phyloP scores from a whole-genome alignment of 2,113 vertebrate species.

The Catharus bicknelli region DNA sequence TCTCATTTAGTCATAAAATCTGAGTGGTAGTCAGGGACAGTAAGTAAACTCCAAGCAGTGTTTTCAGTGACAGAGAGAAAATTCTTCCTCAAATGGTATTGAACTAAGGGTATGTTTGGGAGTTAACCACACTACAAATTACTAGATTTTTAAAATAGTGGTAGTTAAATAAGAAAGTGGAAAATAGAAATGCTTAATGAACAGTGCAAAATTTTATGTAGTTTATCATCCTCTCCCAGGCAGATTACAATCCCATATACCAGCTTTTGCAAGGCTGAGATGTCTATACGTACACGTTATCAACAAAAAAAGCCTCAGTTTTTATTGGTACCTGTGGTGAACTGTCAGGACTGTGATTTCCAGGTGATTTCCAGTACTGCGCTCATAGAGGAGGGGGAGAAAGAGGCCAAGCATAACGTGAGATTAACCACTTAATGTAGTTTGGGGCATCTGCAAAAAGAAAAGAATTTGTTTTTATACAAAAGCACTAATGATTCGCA shows the following conservation, averaged over 20 bases:
- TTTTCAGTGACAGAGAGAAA: neutral
- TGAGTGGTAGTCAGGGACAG: neutral
- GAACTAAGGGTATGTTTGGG: neutral
- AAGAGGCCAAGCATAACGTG: neutral
- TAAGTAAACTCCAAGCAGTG: neutral
- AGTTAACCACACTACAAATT: neutral
- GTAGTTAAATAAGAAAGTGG: neutral
- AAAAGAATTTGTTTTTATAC: neutral
- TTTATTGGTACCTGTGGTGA: neutral
- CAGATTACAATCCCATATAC: neutral
- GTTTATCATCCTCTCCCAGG: neutral
- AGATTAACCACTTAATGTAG: neutral
- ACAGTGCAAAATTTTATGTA: neutral
- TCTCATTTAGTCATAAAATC: neutral
- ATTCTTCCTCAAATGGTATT: neutral
- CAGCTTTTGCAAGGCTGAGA: neutral
- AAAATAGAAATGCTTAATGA: neutral
- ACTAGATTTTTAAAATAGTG: no score
- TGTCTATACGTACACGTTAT: neutral
- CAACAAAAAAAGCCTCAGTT: neutral
- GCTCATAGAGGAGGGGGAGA: neutral
- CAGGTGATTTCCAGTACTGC: neutral
- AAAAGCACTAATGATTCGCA: neutral
- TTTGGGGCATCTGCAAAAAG: neutral
- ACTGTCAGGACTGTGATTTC: neutral